A percentile compares a stretch with the other conserved stretches of the same genome.
Conservation (phyloP, 2,797 vertebrate genomes). For the Eutrigla gurnardus region DNA sequence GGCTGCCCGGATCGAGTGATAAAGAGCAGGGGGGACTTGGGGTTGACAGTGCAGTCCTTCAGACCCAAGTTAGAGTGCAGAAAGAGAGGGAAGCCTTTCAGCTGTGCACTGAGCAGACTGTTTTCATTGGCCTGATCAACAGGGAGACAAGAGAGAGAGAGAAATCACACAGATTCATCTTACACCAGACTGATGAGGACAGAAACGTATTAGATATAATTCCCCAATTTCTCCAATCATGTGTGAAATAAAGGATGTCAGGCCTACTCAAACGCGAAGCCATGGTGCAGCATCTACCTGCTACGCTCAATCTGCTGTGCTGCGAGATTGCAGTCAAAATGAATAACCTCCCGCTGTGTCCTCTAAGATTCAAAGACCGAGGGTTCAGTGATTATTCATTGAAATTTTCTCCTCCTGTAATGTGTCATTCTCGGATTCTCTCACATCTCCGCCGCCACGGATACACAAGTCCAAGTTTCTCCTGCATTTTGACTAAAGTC, state of each 20-base stretch:
- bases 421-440: constrained; percentile 37
- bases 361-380: constrained; percentile 51
- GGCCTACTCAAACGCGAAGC: constrained; percentile 63
- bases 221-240: constrained; percentile 62
- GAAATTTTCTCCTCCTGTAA: constrained; percentile 39
- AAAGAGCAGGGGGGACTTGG: constrained; percentile 95
- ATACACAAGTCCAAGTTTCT: constrained; percentile 16
- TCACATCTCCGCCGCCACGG: constrained; percentile 26
- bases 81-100: constrained; percentile 98
- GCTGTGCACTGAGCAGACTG: constrained; percentile 97
- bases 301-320: constrained; percentile 68
- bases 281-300: constrained; percentile 72
- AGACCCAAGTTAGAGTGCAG: constrained; percentile 97
- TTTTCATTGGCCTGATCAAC: constrained; percentile 95
- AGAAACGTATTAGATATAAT: constrained; percentile 64
- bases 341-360: constrained; percentile 68
- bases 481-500: constrained; percentile 7
- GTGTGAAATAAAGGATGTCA: constrained; percentile 77
- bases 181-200: constrained; percentile 60
- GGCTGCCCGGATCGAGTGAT: constrained; percentile 94
- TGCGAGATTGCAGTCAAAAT: constrained; percentile 55
- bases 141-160: constrained; percentile 41
- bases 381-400: constrained; percentile 53
- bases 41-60: constrained; percentile 97
- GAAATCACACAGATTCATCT: constrained; percentile 63